These are phyloP conservation scores for Ianthella basta DNA, from an alignment of 37 sponge, comb jelly and placozoan genomes.

Conservation along the genomic window DNA sequence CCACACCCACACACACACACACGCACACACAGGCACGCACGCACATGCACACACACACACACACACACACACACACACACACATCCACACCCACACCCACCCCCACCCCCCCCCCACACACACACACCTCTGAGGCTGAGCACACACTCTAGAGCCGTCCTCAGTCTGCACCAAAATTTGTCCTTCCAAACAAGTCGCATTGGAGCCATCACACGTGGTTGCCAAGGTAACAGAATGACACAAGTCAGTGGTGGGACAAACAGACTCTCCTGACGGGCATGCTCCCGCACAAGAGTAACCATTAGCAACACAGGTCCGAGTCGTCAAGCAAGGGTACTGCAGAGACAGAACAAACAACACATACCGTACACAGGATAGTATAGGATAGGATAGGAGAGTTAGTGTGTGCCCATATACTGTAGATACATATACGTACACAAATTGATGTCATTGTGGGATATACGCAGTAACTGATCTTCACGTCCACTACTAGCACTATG, in stretches of 20 bases:
- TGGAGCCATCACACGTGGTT: slow-evolving; percentile 71
- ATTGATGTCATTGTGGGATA: too few relatives aligned
- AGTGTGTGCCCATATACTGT: too few relatives aligned
- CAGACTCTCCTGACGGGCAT: slow-evolving; percentile 56
- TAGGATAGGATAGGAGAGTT: too few relatives aligned
- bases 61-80: too few relatives aligned
- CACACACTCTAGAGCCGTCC: slow-evolving; percentile 46
- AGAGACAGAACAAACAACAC: background rate
- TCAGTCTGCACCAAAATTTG: slow-evolving; percentile 61
- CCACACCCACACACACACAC: too few relatives aligned
- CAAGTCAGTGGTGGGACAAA: slow-evolving; percentile 74
- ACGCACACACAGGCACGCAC: too few relatives aligned
- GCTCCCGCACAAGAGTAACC: slow-evolving; percentile 57
- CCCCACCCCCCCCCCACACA: too few relatives aligned
- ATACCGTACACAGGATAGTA: background rate
- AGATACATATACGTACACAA: too few relatives aligned
- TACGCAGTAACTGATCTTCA: too few relatives aligned
- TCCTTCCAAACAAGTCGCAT: slow-evolving; percentile 65
- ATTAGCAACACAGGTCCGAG: slow-evolving; percentile 47
- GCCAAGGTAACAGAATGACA: slow-evolving; percentile 60
- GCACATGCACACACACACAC: too few relatives aligned
- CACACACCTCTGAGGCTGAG: background rate
- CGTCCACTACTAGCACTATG: too few relatives aligned
- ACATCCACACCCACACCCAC: too few relatives aligned
- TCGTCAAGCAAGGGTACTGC: slow-evolving; percentile 53